These are phyloP conservation scores for Thaumatotibia leucotreta DNA, from an alignment of 1,140 invertebrate genomes.

Conservation along the genomic window DNA sequence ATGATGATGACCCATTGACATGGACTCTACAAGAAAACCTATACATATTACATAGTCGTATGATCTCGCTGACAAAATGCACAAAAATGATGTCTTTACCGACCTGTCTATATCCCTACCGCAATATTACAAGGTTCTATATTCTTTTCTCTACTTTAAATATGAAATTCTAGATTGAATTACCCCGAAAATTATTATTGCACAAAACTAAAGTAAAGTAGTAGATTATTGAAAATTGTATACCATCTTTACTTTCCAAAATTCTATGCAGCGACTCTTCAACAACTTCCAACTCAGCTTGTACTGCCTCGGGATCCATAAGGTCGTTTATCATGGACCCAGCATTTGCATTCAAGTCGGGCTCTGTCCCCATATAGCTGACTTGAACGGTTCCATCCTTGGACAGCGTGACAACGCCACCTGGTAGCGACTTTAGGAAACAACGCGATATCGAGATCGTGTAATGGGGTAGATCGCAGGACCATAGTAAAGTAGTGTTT, in stretches of 20 bases:
- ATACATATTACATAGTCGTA: too few species aligned
- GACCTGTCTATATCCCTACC: too few species aligned
- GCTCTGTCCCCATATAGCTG: constrained; percentile 91
- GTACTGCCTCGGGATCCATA: constrained; percentile 83
- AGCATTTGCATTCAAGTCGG: constrained; percentile 80
- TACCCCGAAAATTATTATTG: too few species aligned
- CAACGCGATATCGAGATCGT: constrained; percentile 83
- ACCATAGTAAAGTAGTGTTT: constrained; percentile 88
- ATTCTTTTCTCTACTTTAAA: too few species aligned
- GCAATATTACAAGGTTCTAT: too few species aligned
- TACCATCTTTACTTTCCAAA: constrained; percentile 69
- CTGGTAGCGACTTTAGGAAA: constrained; percentile 80
- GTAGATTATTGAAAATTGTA: too few species aligned
- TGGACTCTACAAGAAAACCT: too few species aligned
- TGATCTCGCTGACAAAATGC: too few species aligned
- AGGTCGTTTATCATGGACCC: constrained; percentile 81
- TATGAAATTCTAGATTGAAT: too few species aligned
- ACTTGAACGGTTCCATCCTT: constrained; percentile 85
- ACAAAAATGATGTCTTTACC: too few species aligned
- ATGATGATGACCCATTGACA: too few species aligned
- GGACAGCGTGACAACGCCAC: constrained; percentile 84
- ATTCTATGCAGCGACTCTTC: constrained; percentile 78
- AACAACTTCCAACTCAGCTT: constrained; percentile 81
- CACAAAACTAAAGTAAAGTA: too few species aligned
- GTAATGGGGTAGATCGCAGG: constrained; percentile 85